Evolutionary conservation across 2,113 vertebrate genomes (phyloP).

Genomic region (Larimichthys crocea): DNA sequence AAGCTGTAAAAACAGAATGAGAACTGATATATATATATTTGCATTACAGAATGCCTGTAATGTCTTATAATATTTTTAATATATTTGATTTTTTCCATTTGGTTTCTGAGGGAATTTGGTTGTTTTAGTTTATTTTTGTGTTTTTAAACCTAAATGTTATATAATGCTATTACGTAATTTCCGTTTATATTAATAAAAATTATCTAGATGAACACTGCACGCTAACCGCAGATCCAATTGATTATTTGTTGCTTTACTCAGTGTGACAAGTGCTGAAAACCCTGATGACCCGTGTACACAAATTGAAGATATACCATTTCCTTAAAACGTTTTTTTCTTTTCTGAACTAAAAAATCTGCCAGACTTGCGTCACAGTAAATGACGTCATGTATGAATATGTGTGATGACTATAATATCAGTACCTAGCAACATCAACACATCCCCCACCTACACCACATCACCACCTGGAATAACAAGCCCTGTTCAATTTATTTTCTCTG

Average conservation of each 20-base stretch:
- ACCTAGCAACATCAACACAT: slow-evolving; percentile 48
- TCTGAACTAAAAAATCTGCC: background rate
- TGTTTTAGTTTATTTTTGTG: background rate
- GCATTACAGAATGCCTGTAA: background rate
- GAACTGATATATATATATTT: background rate
- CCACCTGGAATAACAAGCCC: slow-evolving; percentile 72
- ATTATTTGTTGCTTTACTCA: background rate
- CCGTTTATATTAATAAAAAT: background rate
- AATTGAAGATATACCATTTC: background rate
- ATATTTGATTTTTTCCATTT: background rate
- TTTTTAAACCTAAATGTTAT: background rate
- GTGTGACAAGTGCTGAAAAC: background rate
- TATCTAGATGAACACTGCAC: background rate
- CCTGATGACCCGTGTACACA: too few species aligned
- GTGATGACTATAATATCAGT: slow-evolving; percentile 34
- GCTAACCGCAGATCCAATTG: background rate
- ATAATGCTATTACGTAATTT: background rate
- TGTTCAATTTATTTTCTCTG: slow-evolving; percentile 41
- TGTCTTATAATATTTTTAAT: background rate
- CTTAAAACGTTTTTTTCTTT: too few species aligned
- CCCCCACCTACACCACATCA: slow-evolving; percentile 26
- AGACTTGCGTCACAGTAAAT: slow-evolving; percentile 27
- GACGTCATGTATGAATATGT: background rate
- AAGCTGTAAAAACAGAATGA: background rate
- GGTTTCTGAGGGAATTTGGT: background rate